Conservation (phyloP, 2,797 vertebrate species). For the Liparis tanakae region DNA sequence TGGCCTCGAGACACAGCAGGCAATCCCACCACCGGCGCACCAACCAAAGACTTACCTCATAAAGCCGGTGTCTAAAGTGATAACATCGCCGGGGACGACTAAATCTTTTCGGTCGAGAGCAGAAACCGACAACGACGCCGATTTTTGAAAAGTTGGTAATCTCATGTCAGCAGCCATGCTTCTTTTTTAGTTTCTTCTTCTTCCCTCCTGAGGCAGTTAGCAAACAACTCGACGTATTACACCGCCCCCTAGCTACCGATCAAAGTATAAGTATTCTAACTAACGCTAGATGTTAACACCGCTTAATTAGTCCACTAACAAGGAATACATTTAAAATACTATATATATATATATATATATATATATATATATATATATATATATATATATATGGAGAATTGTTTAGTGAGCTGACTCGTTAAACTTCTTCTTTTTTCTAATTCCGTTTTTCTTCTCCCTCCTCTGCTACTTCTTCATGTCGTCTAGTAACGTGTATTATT, state of each 20-base stretch:
- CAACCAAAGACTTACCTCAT: conserved; percentile 87
- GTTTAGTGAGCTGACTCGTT: neutral
- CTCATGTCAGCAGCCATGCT: conserved; percentile 92
- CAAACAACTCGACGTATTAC: neutral
- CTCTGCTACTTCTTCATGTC: neutral
- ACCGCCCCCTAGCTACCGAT: conserved; percentile 38
- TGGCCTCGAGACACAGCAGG: neutral
- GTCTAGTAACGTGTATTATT: neutral
- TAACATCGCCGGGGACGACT: conserved; percentile 95
- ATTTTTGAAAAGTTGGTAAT: conserved; percentile 81
- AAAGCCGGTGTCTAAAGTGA: conserved; percentile 96
- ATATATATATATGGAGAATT: neutral
- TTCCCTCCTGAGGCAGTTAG: neutral
- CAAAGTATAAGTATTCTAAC: neutral
- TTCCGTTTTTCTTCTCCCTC: neutral
- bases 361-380: neutral
- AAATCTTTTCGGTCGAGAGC: conserved; percentile 83
- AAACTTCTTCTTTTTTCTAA: neutral
- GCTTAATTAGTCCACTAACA: fast-evolving
- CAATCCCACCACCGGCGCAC: neutral
- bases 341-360: neutral
- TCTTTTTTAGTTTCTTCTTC: conserved; percentile 17
- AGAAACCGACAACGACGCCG: conserved; percentile 50
- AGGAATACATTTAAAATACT: neutral
- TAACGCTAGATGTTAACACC: fast-evolving